These are phyloP conservation scores for Camponotus vicinus DNA, from an alignment of 1,140 invertebrate genomes.

Conservation along the genomic window DNA sequence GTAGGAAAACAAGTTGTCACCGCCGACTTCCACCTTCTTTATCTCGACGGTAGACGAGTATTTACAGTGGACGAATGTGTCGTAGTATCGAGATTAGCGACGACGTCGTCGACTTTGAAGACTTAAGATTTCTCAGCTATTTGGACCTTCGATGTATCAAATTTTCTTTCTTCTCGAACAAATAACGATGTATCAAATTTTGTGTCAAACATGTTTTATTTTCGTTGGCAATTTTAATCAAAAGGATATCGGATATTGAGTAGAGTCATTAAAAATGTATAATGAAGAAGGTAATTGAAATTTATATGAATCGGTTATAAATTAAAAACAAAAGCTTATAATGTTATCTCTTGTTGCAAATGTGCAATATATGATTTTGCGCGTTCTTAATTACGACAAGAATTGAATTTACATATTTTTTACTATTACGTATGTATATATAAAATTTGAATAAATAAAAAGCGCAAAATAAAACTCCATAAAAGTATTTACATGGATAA, in stretches of 20 bases:
- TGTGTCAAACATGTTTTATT: no score
- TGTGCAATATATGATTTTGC: not conserved
- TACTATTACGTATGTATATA: not conserved
- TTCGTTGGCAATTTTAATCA: not conserved
- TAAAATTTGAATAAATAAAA: constrained; percentile 4
- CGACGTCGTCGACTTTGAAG: constrained; percentile 20
- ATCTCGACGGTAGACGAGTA: constrained; percentile 48
- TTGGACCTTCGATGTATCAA: constrained; percentile 35
- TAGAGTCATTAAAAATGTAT: not conserved
- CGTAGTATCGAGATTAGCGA: constrained; percentile 39
- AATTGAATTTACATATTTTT: not conserved
- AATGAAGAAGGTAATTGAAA: not conserved
- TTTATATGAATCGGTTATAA: not conserved
- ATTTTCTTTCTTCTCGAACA: not conserved
- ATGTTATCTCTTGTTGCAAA: not conserved
- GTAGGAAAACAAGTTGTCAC: constrained; percentile 63
- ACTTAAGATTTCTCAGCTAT: constrained; percentile 17
- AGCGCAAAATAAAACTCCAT: not conserved
- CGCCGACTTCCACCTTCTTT: constrained; percentile 34
- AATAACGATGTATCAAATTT: not conserved
- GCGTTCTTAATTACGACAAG: not conserved
- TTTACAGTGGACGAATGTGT: constrained; percentile 53
- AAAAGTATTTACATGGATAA: constrained; percentile 36
- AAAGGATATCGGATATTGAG: not conserved
- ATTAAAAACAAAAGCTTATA: not conserved